phyloP scores from a whole-genome alignment of 2,797 vertebrate genomes.

The Pipistrellus pipistrellus region DNA sequence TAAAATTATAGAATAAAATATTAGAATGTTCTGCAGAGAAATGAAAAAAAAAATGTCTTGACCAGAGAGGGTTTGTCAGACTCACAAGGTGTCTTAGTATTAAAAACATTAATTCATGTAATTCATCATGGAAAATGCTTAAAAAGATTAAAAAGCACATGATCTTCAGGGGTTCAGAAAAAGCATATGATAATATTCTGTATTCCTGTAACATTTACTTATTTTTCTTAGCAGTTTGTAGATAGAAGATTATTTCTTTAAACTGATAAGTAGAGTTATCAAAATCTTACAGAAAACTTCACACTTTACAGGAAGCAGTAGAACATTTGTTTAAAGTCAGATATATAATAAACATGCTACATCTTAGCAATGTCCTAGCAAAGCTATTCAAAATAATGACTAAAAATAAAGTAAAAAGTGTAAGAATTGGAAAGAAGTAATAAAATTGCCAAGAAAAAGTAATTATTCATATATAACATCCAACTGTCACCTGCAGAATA shows the following conservation, averaged over 20 bases:
- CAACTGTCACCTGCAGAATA: neutral
- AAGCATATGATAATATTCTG: neutral
- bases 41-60: neutral
- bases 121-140: neutral
- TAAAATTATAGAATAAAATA: neutral
- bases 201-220: neutral
- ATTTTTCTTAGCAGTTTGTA: neutral
- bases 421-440: neutral
- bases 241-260: conserved; percentile 26
- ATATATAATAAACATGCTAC: neutral
- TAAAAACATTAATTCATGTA: neutral
- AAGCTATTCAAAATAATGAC: neutral
- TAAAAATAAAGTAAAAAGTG: neutral
- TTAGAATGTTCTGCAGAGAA: neutral
- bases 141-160: neutral
- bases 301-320: neutral
- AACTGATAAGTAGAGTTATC: neutral
- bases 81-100: neutral
- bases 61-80: neutral
- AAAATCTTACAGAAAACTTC: neutral
- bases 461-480: neutral
- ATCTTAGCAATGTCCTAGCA: neutral
- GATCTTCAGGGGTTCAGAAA: neutral
- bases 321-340: conserved; percentile 34
- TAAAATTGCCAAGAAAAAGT: neutral